These are phyloP conservation scores for Elegia similella DNA, from an alignment of 2,888 invertebrate species.

Conservation along the genomic window DNA sequence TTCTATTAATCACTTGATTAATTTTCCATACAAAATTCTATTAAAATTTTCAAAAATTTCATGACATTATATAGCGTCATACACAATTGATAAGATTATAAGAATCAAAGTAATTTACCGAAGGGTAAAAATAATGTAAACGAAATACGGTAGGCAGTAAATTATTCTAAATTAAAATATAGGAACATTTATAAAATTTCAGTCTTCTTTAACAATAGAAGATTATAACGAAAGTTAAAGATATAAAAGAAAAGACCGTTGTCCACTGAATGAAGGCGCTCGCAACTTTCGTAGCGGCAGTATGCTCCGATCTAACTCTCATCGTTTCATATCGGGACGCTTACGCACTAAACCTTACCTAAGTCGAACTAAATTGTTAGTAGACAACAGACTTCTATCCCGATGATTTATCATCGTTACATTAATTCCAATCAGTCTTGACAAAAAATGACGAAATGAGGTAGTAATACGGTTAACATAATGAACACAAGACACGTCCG, in stretches of 20 bases:
- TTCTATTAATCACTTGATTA: constrained; percentile 79
- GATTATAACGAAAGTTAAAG: constrained; percentile 60
- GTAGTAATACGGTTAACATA: constrained; percentile 61
- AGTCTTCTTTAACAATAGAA: constrained; percentile 76
- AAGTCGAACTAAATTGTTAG: constrained; percentile 42
- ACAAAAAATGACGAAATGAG: constrained; percentile 59
- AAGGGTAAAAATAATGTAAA: constrained; percentile 71
- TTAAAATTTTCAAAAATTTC: constrained; percentile 79
- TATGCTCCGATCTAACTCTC: neutral
- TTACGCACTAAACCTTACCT: constrained; percentile 22
- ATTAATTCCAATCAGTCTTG: constrained; percentile 71
- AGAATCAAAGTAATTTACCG: constrained; percentile 73
- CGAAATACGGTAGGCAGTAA: constrained; percentile 73
- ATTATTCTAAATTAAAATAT: constrained; percentile 80
- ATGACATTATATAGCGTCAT: constrained; percentile 80
- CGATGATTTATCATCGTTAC: constrained; percentile 77
- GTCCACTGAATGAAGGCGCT: constrained; percentile 43
- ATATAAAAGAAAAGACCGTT: constrained; percentile 62
- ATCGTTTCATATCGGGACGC: constrained; percentile 25
- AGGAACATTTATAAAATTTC: constrained; percentile 79
- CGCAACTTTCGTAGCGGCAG: neutral
- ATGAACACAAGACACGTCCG: constrained; percentile 48
- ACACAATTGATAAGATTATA: constrained; percentile 77
- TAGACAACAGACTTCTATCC: constrained; percentile 71
- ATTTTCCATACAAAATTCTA: constrained; percentile 80